phyloP scores from a whole-genome alignment of 37 sponge, comb jelly and placozoan species.

The Ephydatia muelleri region DNA sequence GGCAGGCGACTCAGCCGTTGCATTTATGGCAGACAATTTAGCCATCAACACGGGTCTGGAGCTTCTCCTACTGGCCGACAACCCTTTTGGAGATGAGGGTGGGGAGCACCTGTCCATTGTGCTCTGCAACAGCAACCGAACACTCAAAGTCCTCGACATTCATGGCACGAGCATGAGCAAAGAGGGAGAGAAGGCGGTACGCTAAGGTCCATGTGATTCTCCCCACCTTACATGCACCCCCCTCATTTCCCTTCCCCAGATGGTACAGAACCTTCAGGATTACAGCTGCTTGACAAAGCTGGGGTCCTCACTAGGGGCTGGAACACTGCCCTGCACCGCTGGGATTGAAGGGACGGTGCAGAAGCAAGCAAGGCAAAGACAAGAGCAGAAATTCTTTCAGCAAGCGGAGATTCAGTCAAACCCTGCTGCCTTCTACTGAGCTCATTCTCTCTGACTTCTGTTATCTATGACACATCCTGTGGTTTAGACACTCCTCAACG shows the following conservation, averaged over 20 bases:
- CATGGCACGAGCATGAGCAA: slow-evolving; percentile 50
- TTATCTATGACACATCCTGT: not conserved
- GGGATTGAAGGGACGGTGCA: slow-evolving; percentile 21
- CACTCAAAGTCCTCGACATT: slow-evolving; percentile 64
- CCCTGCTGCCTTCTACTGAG: not conserved
- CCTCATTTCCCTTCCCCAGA: not conserved
- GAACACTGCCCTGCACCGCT: not conserved
- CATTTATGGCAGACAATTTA: slow-evolving; percentile 63
- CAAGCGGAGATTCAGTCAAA: slow-evolving; percentile 19
- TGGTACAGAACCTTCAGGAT: slow-evolving; percentile 48
- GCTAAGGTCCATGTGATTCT: not conserved
- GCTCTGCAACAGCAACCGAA: slow-evolving; percentile 62
- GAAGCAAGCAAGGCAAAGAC: slow-evolving; percentile 44
- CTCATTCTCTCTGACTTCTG: too few species aligned
- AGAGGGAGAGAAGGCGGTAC: slow-evolving; percentile 44
- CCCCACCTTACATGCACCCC: not conserved
- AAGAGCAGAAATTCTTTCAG: slow-evolving; percentile 49
- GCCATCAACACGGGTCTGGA: slow-evolving; percentile 69
- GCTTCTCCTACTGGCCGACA: slow-evolving; percentile 81
- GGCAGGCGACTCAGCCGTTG: slow-evolving; percentile 75
- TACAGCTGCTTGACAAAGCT: slow-evolving; percentile 57
- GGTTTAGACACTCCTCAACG: not conserved
- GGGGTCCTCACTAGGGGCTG: slow-evolving; percentile 52
- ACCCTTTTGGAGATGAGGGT: slow-evolving; percentile 90
- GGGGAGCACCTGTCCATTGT: slow-evolving; percentile 51